A percentile compares a stretch with the other conserved stretches of the same genome.
phyloP scores from a whole-genome alignment of 2,888 invertebrate species.

The Agelastica alni region DNA sequence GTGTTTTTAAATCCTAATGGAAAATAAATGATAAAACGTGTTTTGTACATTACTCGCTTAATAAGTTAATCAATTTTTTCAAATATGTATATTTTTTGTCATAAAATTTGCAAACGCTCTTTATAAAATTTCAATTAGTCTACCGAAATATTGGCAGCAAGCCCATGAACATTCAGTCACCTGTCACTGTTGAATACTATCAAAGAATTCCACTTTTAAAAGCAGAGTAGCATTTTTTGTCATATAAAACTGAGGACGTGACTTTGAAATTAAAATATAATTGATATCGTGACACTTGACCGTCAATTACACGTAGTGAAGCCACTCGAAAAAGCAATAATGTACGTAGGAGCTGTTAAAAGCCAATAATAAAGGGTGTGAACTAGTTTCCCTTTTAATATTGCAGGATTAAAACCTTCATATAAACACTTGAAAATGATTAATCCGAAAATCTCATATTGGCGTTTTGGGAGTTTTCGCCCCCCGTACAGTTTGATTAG shows the following conservation, averaged over 20 bases:
- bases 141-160: too few species aligned
- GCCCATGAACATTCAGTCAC: too few species aligned
- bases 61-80: too few species aligned
- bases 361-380: constrained; percentile 38
- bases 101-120: too few species aligned
- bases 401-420: constrained; percentile 42
- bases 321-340: constrained; percentile 43
- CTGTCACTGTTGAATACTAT: too few species aligned
- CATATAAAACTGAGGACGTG: constrained; percentile 6
- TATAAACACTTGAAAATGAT: constrained; percentile 41
- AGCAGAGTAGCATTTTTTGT: too few species aligned
- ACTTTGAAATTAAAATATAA: constrained; percentile 22
- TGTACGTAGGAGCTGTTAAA: constrained; percentile 36
- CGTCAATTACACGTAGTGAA: constrained; percentile 22
- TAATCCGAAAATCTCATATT: constrained; percentile 48
- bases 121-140: too few species aligned
- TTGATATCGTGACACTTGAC: constrained; percentile 15
- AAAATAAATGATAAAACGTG: too few species aligned
- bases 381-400: constrained; percentile 45
- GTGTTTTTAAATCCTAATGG: too few species aligned
- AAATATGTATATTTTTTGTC: too few species aligned
- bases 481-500: neutral
- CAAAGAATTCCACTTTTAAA: too few species aligned
- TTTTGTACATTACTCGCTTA: too few species aligned
- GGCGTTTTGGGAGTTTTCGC: constrained; percentile 23